Base-by-base conservation (phyloP, 2,888 invertebrate genomes). In the Ligdia adustata region DNA sequence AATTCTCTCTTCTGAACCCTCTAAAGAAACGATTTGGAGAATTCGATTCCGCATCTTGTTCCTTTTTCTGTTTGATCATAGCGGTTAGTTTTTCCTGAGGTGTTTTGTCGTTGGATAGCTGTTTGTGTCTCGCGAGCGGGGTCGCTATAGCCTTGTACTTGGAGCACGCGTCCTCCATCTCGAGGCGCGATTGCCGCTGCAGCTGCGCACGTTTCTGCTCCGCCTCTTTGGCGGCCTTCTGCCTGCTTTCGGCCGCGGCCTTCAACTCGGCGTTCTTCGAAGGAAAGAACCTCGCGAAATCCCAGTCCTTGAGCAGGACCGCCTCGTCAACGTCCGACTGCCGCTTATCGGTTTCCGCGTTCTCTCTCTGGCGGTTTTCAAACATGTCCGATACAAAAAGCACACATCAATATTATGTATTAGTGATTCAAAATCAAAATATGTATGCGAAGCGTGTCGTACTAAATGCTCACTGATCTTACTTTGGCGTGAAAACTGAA, bases 211-310 rank as follows among this genome's bases (percentile, higher is more conserved):
- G 78, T 44, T 80, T 84, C 33, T 72, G 77, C 13, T 88, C 90
- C 3, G 60, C 62, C 16, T 91, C 91, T 67, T 91, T 91, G 53
- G 90, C 49, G 53, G 78, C 51, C 40, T 79, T 81, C 55, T 59
- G 70, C 50, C 79, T 87, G n/a, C n/a, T n/a, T n/a, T n/a, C n/a
- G n/a, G n/a, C n/a, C n/a, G n/a, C n/a, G n/a, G n/a, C n/a, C n/a
- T n/a, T n/a, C n/a, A 43, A 58, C 7, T 80, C 82, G 9, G 65
- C 62, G 58, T 66, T 82, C 69, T 84, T 90, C 50, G 88, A 83
- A 7, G 94, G 95, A 83, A 96, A 96, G 91, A 96, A 96, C 75
- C 94, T 93, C 61, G 95, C 95, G 82, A 96, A 94, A 87, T 96
- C 95, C 96, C 96, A 96, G 73, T 96, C 96, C 83, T 95, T 95